Evolutionary conservation across 1,140 invertebrate genomes (phyloP).

Genomic region (Nasonia vitripennis): DNA sequence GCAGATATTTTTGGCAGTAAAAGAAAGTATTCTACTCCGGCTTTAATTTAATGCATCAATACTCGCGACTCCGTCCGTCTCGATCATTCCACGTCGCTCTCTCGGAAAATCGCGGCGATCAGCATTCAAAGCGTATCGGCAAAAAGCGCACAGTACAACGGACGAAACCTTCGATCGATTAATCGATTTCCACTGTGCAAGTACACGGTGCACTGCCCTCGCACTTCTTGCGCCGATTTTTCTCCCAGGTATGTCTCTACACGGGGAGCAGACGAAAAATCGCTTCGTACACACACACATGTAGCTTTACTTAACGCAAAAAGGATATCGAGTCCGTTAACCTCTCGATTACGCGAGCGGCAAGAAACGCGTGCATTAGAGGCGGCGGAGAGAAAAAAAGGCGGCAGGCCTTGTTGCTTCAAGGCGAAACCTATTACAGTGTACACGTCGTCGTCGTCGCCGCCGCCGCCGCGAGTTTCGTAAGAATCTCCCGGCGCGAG

Average conservation of each 20-base stretch:
- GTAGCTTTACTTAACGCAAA: neutral
- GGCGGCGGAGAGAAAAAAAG: constrained; percentile 29
- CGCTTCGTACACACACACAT: neutral
- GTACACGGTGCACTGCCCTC: neutral
- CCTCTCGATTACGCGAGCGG: constrained; percentile 13
- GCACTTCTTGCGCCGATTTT: constrained; percentile 15
- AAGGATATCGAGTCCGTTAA: constrained; percentile 29
- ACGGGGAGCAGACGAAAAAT: neutral
- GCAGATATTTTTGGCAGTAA: too few relatives aligned
- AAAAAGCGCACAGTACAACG: neutral
- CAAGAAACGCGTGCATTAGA: constrained; percentile 26
- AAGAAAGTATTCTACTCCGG: too few relatives aligned
- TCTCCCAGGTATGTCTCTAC: neutral
- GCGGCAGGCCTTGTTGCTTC: constrained; percentile 35
- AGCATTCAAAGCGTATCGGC: neutral
- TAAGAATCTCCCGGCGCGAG: constrained; percentile 9
- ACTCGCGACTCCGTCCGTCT: too few relatives aligned
- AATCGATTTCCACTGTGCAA: neutral
- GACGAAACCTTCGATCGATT: constrained; percentile 1
- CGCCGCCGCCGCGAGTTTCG: neutral
- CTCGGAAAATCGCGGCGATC: too few relatives aligned
- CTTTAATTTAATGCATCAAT: too few relatives aligned
- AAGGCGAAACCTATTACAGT: constrained; percentile 45
- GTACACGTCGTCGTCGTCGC: neutral
- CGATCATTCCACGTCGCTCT: too few relatives aligned